Conservation (phyloP, 2,888 invertebrate species). For the Calameuta idolon region DNA sequence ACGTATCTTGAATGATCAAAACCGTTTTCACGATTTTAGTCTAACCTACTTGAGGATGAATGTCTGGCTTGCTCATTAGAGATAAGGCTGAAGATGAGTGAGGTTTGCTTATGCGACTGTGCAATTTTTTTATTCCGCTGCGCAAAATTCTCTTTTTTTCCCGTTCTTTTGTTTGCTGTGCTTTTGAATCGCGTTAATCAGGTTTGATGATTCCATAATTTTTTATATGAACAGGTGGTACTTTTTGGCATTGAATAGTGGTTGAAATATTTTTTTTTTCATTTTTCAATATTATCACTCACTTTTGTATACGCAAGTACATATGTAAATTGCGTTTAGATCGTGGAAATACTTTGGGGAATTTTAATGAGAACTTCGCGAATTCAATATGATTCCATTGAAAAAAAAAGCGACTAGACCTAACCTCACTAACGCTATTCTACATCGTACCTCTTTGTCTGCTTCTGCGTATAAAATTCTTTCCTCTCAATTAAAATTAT, state of each 20-base stretch:
- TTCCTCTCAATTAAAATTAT: not conserved
- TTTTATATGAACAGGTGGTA: no score
- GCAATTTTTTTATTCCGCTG: not conserved
- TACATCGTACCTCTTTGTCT: not conserved
- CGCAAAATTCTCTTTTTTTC: not conserved
- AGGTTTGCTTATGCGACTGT: not conserved
- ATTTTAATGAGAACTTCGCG: not conserved
- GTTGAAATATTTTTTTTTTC: not conserved
- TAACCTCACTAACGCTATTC: not conserved
- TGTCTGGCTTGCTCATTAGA: not conserved
- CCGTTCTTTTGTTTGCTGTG: not conserved
- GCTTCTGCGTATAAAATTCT: not conserved
- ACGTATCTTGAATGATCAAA: constrained; percentile 37
- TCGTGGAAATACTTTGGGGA: not conserved
- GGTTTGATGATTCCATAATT: not conserved
- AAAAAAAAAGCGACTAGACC: not conserved
- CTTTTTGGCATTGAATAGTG: not conserved
- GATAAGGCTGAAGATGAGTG: not conserved
- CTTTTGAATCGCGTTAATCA: not conserved
- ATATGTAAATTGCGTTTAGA: not conserved
- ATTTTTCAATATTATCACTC: no score
- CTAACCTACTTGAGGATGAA: not conserved
- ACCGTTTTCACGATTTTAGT: constrained; percentile 2
- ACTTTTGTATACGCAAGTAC: not conserved
- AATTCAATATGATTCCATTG: not conserved